Evolutionary conservation across 2,113 vertebrate genomes (phyloP).

Genomic region (Protomyctophum bolini): DNA sequence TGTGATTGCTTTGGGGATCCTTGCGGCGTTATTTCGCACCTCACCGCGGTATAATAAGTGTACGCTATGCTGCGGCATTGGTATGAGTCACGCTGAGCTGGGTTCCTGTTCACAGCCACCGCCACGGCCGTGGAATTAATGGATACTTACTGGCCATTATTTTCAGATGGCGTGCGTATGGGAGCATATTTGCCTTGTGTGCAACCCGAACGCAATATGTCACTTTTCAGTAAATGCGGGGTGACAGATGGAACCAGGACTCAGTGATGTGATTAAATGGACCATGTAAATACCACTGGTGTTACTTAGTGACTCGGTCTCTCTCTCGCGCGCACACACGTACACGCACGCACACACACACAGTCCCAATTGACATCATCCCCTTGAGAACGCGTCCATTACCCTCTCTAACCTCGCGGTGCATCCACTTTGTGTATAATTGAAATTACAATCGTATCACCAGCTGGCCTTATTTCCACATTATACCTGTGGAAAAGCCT

Average conservation of each 20-base stretch:
- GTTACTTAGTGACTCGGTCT: background rate
- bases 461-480: background rate
- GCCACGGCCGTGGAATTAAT: constrained; percentile 37
- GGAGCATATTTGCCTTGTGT: constrained; percentile 9
- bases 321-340: background rate
- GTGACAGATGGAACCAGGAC: constrained; percentile 20
- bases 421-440: constrained; percentile 12
- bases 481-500: too few relatives aligned
- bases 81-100: constrained; percentile 44
- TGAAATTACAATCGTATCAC: constrained; percentile 14
- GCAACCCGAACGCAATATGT: background rate
- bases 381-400: constrained; percentile 15
- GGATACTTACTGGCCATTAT: constrained; percentile 25
- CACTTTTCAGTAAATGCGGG: constrained; percentile 6
- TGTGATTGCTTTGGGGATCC: constrained; percentile 17
- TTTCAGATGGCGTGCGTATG: constrained; percentile 11
- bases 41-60: background rate
- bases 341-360: background rate
- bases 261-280: constrained; percentile 9
- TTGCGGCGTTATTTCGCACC: constrained; percentile 15
- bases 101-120: constrained; percentile 19
- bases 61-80: background rate
- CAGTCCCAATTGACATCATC: constrained; percentile 10
- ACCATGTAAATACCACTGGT: constrained; percentile 6
- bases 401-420: background rate